Conservation (phyloP, 1,140 invertebrate species). For the Drosophila parabipectinata region DNA sequence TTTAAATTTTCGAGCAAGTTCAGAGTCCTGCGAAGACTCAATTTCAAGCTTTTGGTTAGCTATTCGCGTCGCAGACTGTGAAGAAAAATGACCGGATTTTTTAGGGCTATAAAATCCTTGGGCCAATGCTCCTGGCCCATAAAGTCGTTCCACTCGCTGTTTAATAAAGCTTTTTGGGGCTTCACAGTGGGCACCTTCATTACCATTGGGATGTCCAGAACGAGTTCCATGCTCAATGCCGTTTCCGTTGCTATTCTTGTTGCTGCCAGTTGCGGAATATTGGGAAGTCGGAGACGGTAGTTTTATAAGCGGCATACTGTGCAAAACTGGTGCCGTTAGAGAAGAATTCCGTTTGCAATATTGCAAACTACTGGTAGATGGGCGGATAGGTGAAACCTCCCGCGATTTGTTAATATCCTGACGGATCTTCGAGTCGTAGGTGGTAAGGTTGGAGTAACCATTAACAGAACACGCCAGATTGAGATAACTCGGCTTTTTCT, state of each 20-base stretch:
- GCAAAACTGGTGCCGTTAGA: conserved; percentile 84
- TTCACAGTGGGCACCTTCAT: conserved; percentile 4
- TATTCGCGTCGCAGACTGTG: neutral
- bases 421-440: conserved; percentile 91
- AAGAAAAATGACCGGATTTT: conserved; percentile 50
- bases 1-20: conserved; percentile 78
- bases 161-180: conserved; percentile 90
- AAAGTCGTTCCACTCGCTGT: conserved; percentile 93
- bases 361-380: conserved; percentile 85
- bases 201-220: conserved; percentile 27
- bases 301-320: conserved; percentile 78
- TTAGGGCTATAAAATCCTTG: conserved; percentile 92
- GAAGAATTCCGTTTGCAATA: conserved; percentile 86
- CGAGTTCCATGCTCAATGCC: conserved; percentile 30
- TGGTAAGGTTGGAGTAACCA: conserved; percentile 93
- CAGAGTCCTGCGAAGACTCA: conserved; percentile 28
- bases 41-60: conserved; percentile 22
- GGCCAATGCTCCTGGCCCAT: conserved; percentile 92
- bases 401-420: conserved; percentile 88
- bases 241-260: conserved; percentile 35
- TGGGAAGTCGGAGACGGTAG: conserved; percentile 44
- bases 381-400: conserved; percentile 88
- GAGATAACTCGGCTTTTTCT: conserved; percentile 91
- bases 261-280: conserved; percentile 16
- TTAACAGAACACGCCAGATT: conserved; percentile 94